Evolutionary conservation across 2,113 vertebrate genomes (phyloP).

Genomic region (Arothron firmamentum): DNA sequence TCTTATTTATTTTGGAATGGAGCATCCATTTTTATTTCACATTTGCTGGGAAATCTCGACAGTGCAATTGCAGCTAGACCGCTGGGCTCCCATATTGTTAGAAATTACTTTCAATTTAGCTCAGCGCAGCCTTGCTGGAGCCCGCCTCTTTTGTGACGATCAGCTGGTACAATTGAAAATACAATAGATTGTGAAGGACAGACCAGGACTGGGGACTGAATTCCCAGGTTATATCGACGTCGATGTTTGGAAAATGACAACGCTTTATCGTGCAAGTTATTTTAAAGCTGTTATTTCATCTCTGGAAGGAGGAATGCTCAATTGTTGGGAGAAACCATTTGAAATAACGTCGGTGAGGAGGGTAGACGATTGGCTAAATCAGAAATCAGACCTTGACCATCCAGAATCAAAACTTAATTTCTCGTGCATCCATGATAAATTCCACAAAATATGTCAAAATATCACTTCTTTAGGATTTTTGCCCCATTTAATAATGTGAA

Average conservation of each 20-base stretch:
- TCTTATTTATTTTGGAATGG: slow-evolving; percentile 69
- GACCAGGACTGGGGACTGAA: slow-evolving; percentile 32
- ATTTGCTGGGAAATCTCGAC: slow-evolving; percentile 66
- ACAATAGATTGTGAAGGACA: slow-evolving; percentile 48
- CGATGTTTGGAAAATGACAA: slow-evolving; percentile 2
- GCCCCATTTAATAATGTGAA: no score
- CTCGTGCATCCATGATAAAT: no score
- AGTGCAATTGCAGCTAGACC: slow-evolving; percentile 64
- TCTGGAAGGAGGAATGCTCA: no score
- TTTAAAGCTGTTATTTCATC: no score
- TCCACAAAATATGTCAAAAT: no score
- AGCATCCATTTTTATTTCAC: slow-evolving; percentile 71
- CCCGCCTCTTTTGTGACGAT: slow-evolving; percentile 60
- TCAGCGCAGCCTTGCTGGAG: slow-evolving; percentile 36
- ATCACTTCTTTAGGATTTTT: no score
- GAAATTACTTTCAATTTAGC: slow-evolving; percentile 78
- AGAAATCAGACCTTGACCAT: no score
- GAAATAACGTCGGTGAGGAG: no score
- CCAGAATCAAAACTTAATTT: no score
- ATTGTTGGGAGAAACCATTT: no score
- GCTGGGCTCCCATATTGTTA: slow-evolving; percentile 68
- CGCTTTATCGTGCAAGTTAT: no score
- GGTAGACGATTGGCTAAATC: no score
- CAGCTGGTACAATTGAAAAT: slow-evolving; percentile 67
- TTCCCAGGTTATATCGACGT: slow-evolving; percentile 12